Percentiles rank a stretch among this genome's conserved stretches.
phyloP scores from a whole-genome alignment of 1,140 invertebrate genomes.

The Drosophila biarmipes region DNA sequence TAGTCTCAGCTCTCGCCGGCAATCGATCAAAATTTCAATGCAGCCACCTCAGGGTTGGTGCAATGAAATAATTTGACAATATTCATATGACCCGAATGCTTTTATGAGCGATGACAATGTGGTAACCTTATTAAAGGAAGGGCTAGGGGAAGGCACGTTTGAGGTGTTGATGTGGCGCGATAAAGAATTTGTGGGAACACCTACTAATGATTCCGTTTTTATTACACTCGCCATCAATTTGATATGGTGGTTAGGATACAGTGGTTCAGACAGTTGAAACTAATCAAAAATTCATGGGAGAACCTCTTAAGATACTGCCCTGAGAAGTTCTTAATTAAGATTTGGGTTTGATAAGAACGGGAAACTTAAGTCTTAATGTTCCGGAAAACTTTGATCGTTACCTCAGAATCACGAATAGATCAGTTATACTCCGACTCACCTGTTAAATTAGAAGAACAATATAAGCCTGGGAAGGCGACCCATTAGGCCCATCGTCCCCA shows the following conservation, averaged over 20 bases:
- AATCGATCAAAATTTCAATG: slow-evolving; percentile 78
- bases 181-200: slow-evolving; percentile 58
- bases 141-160: slow-evolving; percentile 9
- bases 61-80: slow-evolving; percentile 67
- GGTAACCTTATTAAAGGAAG: slow-evolving; percentile 22
- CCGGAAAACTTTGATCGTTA: not conserved
- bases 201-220: slow-evolving; percentile 59
- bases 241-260: slow-evolving; percentile 41
- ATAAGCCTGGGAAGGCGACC: too few relatives aligned
- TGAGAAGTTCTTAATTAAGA: slow-evolving; percentile 29
- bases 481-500: too few relatives aligned
- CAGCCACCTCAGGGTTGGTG: slow-evolving; percentile 32
- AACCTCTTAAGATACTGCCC: not conserved
- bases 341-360: slow-evolving; percentile 24
- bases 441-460: too few relatives aligned
- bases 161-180: slow-evolving; percentile 61
- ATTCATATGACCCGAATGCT: slow-evolving; percentile 52
- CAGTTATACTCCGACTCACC: too few relatives aligned
- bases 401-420: too few relatives aligned
- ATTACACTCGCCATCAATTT: slow-evolving; percentile 55
- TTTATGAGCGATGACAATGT: slow-evolving; percentile 70
- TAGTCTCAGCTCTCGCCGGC: slow-evolving; percentile 53
- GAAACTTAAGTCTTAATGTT: slow-evolving; percentile 18
- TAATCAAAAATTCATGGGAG: slow-evolving; percentile 66
- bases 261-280: slow-evolving; percentile 33